These are phyloP conservation scores for Eupristina koningsbergeri DNA, from an alignment of 1,140 invertebrate species.

Conservation along the genomic window DNA sequence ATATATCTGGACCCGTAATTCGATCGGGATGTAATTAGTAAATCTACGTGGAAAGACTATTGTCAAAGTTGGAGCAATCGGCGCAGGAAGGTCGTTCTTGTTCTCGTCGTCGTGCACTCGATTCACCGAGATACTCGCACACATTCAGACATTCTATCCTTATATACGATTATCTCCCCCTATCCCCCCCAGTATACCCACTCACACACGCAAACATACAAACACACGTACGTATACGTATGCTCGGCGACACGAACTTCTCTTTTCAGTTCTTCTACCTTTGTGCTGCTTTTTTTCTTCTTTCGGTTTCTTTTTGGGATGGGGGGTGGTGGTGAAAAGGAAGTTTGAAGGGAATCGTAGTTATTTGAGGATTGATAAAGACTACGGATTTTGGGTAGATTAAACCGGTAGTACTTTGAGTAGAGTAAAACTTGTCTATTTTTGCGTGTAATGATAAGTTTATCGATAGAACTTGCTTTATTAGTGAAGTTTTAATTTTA, in stretches of 20 bases:
- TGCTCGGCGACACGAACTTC: slow-evolving; percentile 12
- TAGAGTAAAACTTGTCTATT: neutral
- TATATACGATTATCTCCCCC: neutral
- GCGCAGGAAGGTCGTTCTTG: slow-evolving; percentile 42
- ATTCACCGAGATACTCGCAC: neutral
- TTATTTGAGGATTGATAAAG: slow-evolving; percentile 10
- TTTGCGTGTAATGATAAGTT: neutral
- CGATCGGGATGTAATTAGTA: slow-evolving; percentile 57
- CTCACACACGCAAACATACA: neutral
- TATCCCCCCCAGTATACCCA: neutral
- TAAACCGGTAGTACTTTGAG: neutral
- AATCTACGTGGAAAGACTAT: slow-evolving; percentile 55
- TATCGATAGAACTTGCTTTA: neutral
- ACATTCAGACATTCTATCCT: neutral
- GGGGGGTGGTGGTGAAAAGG: neutral
- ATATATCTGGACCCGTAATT: slow-evolving; percentile 40
- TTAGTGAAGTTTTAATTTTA: slow-evolving; percentile 14
- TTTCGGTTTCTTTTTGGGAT: neutral
- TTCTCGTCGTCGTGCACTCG: neutral
- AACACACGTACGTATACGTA: too few species aligned
- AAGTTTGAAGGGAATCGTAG: neutral
- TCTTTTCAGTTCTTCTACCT: neutral
- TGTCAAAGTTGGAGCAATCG: slow-evolving; percentile 54
- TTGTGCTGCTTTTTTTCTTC: neutral
- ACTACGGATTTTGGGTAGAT: slow-evolving; percentile 10